A percentile compares a stretch with the other conserved stretches of the same genome.
These are phyloP conservation scores for Patella caerulea DNA, from an alignment of 2,888 invertebrate species.

Conservation along the genomic window DNA sequence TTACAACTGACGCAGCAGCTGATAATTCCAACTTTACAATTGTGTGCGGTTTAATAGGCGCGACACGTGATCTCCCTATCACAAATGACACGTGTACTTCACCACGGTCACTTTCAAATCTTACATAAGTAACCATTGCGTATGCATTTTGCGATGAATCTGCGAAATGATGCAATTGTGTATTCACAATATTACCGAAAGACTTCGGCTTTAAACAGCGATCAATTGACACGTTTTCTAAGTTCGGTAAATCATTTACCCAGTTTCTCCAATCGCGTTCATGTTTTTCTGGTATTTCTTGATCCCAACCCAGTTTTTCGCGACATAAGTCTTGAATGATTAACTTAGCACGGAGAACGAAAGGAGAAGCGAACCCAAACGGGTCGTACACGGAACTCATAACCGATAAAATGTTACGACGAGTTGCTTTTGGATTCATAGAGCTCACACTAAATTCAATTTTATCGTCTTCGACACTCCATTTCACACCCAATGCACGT, in stretches of 20 bases:
- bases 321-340: conserved; percentile 13
- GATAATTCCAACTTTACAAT: conserved; percentile 40
- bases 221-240: neutral
- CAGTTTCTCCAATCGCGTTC: conserved; percentile 9
- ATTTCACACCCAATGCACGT: conserved; percentile 28
- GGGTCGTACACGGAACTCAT: conserved; percentile 15
- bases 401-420: conserved; percentile 10
- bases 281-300: neutral
- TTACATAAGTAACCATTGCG: conserved; percentile 2
- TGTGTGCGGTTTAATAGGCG: conserved; percentile 30
- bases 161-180: conserved; percentile 19
- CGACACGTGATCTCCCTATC: conserved; percentile 33
- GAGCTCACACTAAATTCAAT: conserved; percentile 12
- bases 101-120: neutral
- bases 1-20: conserved; percentile 38
- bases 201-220: neutral
- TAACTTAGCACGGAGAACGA: neutral
- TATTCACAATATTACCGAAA: neutral
- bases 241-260: conserved; percentile 12
- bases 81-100: conserved; percentile 19
- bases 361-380: neutral
- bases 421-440: neutral
- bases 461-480: conserved; percentile 21
- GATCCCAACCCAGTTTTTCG: conserved; percentile 13
- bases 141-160: conserved; percentile 7